Evolutionary conservation across 2,113 vertebrate species (phyloP).

Genomic region (Thinocorus orbignyianus): DNA sequence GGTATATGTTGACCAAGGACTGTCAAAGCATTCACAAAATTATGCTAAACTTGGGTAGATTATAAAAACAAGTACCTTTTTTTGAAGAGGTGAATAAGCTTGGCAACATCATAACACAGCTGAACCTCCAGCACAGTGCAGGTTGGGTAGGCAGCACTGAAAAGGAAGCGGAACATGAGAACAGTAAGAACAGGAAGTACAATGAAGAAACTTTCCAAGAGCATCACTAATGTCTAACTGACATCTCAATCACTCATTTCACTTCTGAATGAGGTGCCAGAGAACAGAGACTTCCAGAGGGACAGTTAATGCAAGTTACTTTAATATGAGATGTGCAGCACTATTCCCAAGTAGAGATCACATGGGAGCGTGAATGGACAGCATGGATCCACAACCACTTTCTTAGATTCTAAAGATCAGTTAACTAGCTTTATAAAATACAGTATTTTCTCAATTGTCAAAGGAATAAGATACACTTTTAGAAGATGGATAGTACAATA

Average conservation of each 20-base stretch:
- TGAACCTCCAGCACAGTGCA: conserved; percentile 83
- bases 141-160: conserved; percentile 88
- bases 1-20: not conserved
- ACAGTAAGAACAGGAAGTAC: not conserved
- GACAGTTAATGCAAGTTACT: not conserved
- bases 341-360: not conserved
- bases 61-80: conserved; percentile 78
- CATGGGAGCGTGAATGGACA: not conserved
- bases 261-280: not conserved
- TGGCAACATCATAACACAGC: conserved; percentile 85
- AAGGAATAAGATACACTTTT: not conserved
- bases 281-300: not conserved
- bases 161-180: not conserved
- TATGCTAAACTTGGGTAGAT: not conserved
- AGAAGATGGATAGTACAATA: not conserved
- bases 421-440: not conserved
- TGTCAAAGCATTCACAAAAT: not conserved
- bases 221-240: not conserved
- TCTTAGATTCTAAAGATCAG: not conserved
- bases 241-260: not conserved
- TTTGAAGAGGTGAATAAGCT: conserved; percentile 81
- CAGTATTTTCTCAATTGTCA: not conserved
- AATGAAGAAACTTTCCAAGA: not conserved
- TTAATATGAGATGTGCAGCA: not conserved
- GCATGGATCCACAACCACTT: not conserved